Evolutionary conservation across 2,888 invertebrate genomes (phyloP).

Genomic region (Eristalinus aeneus): DNA sequence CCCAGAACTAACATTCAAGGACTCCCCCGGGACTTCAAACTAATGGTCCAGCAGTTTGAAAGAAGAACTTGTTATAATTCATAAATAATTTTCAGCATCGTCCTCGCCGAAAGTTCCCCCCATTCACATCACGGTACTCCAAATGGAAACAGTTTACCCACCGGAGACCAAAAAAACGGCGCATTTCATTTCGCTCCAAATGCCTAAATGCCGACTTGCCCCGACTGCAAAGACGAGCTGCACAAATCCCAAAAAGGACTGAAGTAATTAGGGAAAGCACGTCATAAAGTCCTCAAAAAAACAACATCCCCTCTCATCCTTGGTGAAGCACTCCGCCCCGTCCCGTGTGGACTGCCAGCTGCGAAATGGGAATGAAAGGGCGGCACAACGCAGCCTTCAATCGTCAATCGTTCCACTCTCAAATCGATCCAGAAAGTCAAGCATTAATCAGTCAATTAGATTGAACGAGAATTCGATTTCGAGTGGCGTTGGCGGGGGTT

Average conservation of each 20-base stretch:
- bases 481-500: neutral
- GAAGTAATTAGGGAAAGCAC: conserved; percentile 22
- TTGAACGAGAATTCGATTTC: conserved; percentile 38
- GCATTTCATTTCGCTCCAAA: neutral
- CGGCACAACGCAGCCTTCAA: conserved; percentile 28
- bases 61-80: neutral
- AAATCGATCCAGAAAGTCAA: conserved; percentile 48
- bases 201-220: neutral
- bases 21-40: neutral
- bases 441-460: conserved; percentile 66
- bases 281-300: neutral
- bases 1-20: neutral
- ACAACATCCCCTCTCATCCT: neutral
- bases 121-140: neutral
- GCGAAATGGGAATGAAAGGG: neutral
- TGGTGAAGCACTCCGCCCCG: neutral
- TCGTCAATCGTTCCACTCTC: conserved; percentile 23
- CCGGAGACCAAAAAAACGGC: neutral
- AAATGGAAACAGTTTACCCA: neutral
- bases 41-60: neutral
- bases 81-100: neutral
- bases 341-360: neutral
- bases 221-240: neutral
- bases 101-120: neutral
- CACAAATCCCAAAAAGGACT: conserved; percentile 15